phyloP scores from a whole-genome alignment of 2,113 vertebrate species.

The Lagopus leucura region DNA sequence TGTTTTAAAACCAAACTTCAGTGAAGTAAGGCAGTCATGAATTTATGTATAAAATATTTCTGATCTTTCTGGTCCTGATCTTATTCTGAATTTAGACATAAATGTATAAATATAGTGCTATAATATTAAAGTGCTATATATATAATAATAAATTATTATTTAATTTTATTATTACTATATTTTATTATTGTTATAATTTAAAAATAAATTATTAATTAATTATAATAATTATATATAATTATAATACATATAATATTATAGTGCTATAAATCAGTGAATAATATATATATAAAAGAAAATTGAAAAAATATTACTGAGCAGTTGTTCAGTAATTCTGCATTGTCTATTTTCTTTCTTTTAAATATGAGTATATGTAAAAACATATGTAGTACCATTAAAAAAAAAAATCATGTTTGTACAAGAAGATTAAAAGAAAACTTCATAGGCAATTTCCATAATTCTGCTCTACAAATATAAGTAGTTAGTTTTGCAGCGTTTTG shows the following conservation, averaged over 20 bases:
- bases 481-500: not conserved
- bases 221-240: too few species aligned
- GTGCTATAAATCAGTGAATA: not conserved
- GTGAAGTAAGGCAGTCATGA: not conserved
- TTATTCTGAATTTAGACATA: not conserved
- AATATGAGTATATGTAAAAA: not conserved
- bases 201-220: too few species aligned
- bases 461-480: not conserved
- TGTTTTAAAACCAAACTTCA: not conserved
- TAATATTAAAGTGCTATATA: too few species aligned
- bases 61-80: fast-evolving
- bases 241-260: too few species aligned
- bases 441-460: not conserved
- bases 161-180: too few species aligned
- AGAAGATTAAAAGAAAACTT: not conserved
- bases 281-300: not conserved
- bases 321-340: not conserved
- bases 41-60: not conserved
- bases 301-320: not conserved
- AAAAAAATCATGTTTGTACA: not conserved
- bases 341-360: not conserved
- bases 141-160: too few species aligned
- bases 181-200: too few species aligned
- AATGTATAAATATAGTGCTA: not conserved
- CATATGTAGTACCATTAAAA: not conserved